Percentiles rank a stretch among this genome's conserved stretches.
These are phyloP conservation scores for Sarcophaga caerulescens DNA, from an alignment of 2,888 invertebrate species.

Conservation along the genomic window DNA sequence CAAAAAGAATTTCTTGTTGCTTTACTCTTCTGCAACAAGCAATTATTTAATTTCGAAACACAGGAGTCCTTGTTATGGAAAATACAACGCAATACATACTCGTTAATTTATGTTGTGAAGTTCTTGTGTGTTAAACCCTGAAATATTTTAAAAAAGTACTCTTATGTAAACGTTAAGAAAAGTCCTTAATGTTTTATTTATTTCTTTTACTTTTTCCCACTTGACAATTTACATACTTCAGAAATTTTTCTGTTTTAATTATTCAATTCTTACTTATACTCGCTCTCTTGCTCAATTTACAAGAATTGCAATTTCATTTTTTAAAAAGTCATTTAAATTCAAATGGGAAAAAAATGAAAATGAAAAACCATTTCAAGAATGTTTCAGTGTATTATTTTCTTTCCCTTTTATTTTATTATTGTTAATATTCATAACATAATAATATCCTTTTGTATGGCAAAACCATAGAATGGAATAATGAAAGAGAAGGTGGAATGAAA, in stretches of 20 bases:
- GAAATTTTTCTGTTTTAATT: slow-evolving; percentile 59
- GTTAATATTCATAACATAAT: slow-evolving; percentile 36
- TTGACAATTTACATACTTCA: slow-evolving; percentile 51
- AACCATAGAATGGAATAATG: too few species aligned
- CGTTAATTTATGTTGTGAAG: too few species aligned
- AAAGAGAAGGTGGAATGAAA: too few species aligned
- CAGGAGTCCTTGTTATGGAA: too few species aligned
- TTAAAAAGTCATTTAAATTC: slow-evolving; percentile 58
- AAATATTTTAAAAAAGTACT: too few species aligned
- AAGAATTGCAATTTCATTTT: slow-evolving; percentile 28
- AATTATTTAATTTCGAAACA: too few species aligned
- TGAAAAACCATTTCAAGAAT: slow-evolving; percentile 45
- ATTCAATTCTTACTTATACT: slow-evolving; percentile 39
- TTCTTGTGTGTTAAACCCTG: too few species aligned
- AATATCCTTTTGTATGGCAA: too few species aligned
- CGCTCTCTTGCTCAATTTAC: not conserved
- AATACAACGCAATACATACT: too few species aligned
- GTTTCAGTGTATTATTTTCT: slow-evolving; percentile 4
- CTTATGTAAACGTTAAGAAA: slow-evolving; percentile 5
- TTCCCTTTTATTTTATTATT: slow-evolving; percentile 14
- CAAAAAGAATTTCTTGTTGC: too few species aligned
- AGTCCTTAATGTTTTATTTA: slow-evolving; percentile 15
- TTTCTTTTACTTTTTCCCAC: slow-evolving; percentile 14
- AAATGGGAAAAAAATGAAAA: slow-evolving; percentile 16
- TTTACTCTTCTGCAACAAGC: too few species aligned